phyloP scores from a whole-genome alignment of 2,113 vertebrate genomes.

The Megaleporinus macrocephalus region DNA sequence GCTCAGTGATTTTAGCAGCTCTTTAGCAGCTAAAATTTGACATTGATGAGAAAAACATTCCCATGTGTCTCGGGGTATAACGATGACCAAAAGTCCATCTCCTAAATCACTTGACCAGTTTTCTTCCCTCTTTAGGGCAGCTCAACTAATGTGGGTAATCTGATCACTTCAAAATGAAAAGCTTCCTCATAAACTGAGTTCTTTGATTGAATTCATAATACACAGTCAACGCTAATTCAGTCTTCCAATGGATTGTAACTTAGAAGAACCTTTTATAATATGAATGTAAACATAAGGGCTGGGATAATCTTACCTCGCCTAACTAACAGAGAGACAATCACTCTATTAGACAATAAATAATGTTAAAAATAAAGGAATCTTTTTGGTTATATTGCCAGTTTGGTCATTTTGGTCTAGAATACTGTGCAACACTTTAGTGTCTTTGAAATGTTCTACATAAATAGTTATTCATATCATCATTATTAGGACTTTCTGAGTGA shows the following conservation, averaged over 20 bases:
- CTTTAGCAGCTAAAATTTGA: slow-evolving; percentile 27
- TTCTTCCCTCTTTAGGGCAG: slow-evolving; percentile 25
- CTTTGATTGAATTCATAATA: slow-evolving; percentile 27
- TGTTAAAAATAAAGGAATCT: not conserved
- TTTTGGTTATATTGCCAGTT: not conserved
- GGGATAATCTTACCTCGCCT: too few relatives aligned
- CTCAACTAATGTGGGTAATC: slow-evolving; percentile 38
- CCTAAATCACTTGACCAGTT: slow-evolving; percentile 50
- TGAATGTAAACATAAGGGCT: not conserved
- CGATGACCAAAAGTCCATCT: slow-evolving; percentile 38
- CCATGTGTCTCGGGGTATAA: slow-evolving; percentile 29
- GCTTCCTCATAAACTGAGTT: slow-evolving; percentile 46
- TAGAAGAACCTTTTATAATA: not conserved
- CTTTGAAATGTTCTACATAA: too few relatives aligned
- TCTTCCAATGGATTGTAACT: not conserved
- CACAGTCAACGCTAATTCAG: slow-evolving; percentile 24
- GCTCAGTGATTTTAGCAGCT: slow-evolving; percentile 25
- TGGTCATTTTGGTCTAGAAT: not conserved
- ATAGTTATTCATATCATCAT: too few relatives aligned
- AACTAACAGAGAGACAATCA: not conserved
- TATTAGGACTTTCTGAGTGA: not conserved
- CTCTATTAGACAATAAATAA: not conserved
- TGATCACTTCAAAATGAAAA: slow-evolving; percentile 50
- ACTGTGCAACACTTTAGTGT: too few relatives aligned
- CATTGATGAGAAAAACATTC: slow-evolving; percentile 27